phyloP scores from a whole-genome alignment of 2,888 invertebrate genomes.

The Meganola albula region DNA sequence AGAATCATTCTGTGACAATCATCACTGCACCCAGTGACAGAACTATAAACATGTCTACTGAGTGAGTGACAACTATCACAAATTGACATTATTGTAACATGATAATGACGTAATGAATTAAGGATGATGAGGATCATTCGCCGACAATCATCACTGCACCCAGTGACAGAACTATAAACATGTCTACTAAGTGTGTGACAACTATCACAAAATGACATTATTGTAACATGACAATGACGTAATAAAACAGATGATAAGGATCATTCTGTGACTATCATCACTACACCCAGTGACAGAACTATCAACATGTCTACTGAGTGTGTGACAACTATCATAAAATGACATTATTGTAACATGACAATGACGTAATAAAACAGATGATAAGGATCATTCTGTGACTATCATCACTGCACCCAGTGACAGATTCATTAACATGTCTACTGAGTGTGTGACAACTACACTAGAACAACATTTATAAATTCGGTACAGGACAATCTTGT shows the following conservation, averaged over 20 bases:
- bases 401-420: conserved; percentile 27
- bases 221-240: too few relatives aligned
- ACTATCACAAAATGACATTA: neutral
- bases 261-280: conserved; percentile 4
- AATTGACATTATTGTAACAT: neutral
- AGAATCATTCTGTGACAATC: conserved; percentile 12
- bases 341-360: neutral
- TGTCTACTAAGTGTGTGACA: conserved; percentile 12
- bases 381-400: conserved; percentile 9
- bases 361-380: neutral
- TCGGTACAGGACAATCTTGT: neutral
- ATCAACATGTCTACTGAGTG: conserved; percentile 6
- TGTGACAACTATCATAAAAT: conserved; percentile 3
- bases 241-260: neutral
- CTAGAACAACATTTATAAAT: conserved; percentile 2
- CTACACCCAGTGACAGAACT: conserved; percentile 11
- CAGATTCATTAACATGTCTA: conserved; percentile 24
- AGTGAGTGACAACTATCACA: conserved; percentile 5
- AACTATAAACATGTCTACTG: conserved; percentile 23
- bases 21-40: conserved; percentile 36
- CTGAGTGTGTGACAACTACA: conserved; percentile 13
- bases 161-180: conserved; percentile 19
- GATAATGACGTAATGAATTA: too few relatives aligned
- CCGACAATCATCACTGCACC: conserved; percentile 11
- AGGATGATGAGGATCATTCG: conserved; percentile 9